Conservation (phyloP, 2,888 invertebrate species). For the Sceliomorpha sp. region DNA sequence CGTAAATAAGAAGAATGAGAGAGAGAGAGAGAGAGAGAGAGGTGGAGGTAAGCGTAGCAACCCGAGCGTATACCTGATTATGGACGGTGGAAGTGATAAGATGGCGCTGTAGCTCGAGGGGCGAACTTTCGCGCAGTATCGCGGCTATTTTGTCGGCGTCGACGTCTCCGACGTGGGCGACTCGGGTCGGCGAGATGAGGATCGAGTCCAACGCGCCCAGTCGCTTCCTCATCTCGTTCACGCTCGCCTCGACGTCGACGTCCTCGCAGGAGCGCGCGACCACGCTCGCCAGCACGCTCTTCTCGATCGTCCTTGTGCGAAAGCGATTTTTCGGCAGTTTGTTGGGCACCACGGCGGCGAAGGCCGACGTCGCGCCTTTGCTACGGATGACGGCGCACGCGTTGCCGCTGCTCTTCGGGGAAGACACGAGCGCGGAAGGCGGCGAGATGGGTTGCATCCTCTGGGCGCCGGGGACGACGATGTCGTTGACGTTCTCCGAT, state of each 20-base stretch:
- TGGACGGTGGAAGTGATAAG: slow-evolving; percentile 90
- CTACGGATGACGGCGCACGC: slow-evolving; percentile 63
- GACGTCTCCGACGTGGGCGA: slow-evolving; percentile 85
- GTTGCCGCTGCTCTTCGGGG: slow-evolving; percentile 61
- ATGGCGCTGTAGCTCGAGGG: slow-evolving; percentile 91
- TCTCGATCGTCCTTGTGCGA: slow-evolving; percentile 78
- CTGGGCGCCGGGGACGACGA: slow-evolving; percentile 68
- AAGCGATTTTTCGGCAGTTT: slow-evolving; percentile 75
- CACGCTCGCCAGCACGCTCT: slow-evolving; percentile 72
- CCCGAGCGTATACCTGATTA: too few relatives aligned
- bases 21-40: too few relatives aligned
- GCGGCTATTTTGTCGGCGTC: slow-evolving; percentile 90
- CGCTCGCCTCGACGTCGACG: slow-evolving; percentile 65
- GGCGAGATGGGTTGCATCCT: slow-evolving; percentile 67
- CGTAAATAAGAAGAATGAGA: too few relatives aligned
- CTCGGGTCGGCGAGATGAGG: slow-evolving; percentile 84
- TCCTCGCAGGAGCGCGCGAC: slow-evolving; percentile 66
- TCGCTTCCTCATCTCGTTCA: slow-evolving; percentile 72
- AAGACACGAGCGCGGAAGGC: slow-evolving; percentile 45
- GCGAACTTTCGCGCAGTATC: slow-evolving; percentile 90
- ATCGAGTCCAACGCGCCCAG: slow-evolving; percentile 86
- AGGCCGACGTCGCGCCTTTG: slow-evolving; percentile 70
- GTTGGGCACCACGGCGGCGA: slow-evolving; percentile 61
- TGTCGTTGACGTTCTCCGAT: slow-evolving; percentile 66
- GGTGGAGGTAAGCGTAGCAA: too few relatives aligned